Conservation (phyloP, 2,113 vertebrate genomes). For the Nothobranchius kuhntae region DNA sequence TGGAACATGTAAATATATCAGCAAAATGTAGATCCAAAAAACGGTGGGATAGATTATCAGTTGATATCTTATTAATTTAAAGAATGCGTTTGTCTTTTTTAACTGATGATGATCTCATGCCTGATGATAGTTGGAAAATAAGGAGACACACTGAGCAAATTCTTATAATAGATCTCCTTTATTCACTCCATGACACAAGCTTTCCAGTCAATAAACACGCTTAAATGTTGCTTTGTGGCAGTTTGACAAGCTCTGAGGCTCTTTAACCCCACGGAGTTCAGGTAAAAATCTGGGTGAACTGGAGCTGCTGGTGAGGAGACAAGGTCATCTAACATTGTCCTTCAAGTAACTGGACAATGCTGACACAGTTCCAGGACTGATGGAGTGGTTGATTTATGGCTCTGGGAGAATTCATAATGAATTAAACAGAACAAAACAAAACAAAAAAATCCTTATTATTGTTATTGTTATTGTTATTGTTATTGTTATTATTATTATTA, state of each 20-base stretch:
- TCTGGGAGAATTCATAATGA: background rate
- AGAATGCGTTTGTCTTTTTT: too few relatives aligned
- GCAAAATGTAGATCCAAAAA: background rate
- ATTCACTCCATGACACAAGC: constrained; percentile 4
- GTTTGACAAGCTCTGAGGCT: constrained; percentile 11
- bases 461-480: too few relatives aligned
- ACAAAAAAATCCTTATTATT: too few relatives aligned
- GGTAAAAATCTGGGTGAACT: constrained; percentile 1
- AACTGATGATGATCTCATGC: too few relatives aligned
- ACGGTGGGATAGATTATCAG: background rate
- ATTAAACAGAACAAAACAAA: background rate
- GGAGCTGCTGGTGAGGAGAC: constrained; percentile 4
- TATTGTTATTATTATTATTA: too few relatives aligned
- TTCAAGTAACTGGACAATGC: background rate
- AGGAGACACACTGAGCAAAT: constrained; percentile 14
- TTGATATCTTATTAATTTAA: background rate
- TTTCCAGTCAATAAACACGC: constrained; percentile 28
- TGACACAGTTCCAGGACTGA: background rate
- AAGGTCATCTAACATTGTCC: background rate
- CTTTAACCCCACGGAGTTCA: constrained; percentile 1
- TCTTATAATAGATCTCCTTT: constrained; percentile 43
- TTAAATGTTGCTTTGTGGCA: constrained; percentile 14
- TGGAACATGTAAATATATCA: background rate
- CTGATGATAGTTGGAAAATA: too few relatives aligned
- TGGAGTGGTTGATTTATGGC: background rate